These are phyloP conservation scores for Drosophila infuscata DNA, from an alignment of 2,888 invertebrate species.

Conservation along the genomic window DNA sequence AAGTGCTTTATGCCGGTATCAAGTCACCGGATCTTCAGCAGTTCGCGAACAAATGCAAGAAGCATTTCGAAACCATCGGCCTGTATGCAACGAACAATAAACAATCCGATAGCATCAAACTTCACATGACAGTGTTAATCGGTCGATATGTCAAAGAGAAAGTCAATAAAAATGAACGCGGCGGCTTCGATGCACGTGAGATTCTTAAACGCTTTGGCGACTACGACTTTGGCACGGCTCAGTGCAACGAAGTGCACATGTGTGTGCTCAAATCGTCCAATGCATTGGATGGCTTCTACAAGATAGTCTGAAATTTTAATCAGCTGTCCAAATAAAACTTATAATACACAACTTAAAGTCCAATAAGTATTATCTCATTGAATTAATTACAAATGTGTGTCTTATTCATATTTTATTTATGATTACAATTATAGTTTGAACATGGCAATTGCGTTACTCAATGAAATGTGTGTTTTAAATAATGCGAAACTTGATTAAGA, in stretches of 20 bases:
- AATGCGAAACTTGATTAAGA: neutral
- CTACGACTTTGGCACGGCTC: conserved; percentile 89
- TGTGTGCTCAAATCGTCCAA: conserved; percentile 86
- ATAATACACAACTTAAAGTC: neutral
- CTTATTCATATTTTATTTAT: neutral
- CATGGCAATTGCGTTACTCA: neutral
- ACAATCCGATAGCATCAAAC: conserved; percentile 88
- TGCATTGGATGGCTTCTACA: conserved; percentile 69
- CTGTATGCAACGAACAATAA: conserved; percentile 85
- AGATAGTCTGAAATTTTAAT: conserved; percentile 69
- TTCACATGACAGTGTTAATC: conserved; percentile 96
- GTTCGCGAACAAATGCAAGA: conserved; percentile 87
- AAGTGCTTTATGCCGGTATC: conserved; percentile 92
- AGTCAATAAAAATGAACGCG: conserved; percentile 57
- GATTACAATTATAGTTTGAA: neutral
- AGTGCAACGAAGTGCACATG: conserved; percentile 89
- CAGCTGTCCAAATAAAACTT: neutral
- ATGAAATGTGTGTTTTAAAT: no score
- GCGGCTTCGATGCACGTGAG: conserved; percentile 88
- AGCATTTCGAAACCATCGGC: conserved; percentile 88
- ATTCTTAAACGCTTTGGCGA: conserved; percentile 89
- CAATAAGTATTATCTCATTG: neutral
- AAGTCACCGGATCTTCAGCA: conserved; percentile 87
- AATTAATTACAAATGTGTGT: neutral
- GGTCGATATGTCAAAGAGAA: conserved; percentile 86